phyloP scores from a whole-genome alignment of 2,797 vertebrate genomes.

The Otolemur crassicaudatus region DNA sequence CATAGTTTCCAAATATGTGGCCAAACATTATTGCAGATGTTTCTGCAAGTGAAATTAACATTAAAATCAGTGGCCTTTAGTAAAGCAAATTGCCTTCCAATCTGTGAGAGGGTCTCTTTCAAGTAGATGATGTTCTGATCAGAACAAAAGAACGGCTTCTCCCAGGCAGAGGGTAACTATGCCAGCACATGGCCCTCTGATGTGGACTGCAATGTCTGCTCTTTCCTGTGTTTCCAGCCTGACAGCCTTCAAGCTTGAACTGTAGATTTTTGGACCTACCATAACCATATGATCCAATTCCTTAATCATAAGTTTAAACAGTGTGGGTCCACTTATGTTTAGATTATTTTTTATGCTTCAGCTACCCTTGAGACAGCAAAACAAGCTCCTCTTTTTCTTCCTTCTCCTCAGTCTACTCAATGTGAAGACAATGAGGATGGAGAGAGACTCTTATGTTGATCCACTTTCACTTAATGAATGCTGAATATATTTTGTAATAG shows the following conservation, averaged over 20 bases:
- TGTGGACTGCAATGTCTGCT: not conserved
- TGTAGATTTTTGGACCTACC: not conserved
- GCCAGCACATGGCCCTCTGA: not conserved
- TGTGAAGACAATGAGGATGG: not conserved
- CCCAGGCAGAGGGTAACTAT: not conserved
- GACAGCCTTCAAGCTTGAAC: too few relatives aligned
- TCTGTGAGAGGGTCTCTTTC: not conserved
- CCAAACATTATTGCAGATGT: not conserved
- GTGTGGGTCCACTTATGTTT: not conserved
- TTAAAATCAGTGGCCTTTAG: not conserved
- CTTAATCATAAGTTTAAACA: not conserved
- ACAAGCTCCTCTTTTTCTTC: not conserved
- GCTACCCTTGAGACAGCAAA: not conserved
- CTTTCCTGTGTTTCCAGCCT: not conserved
- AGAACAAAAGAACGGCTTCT: not conserved
- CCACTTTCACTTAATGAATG: not conserved
- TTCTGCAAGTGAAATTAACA: not conserved
- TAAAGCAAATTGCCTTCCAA: not conserved
- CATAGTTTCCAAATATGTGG: not conserved
- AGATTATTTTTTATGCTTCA: not conserved
- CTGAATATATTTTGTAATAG: not conserved
- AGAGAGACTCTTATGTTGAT: not conserved
- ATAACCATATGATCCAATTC: not conserved
- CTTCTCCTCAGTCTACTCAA: not conserved
- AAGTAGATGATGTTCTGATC: not conserved